These are phyloP conservation scores for Danaus plexippus DNA, from an alignment of 1,140 invertebrate species.

Conservation along the genomic window DNA sequence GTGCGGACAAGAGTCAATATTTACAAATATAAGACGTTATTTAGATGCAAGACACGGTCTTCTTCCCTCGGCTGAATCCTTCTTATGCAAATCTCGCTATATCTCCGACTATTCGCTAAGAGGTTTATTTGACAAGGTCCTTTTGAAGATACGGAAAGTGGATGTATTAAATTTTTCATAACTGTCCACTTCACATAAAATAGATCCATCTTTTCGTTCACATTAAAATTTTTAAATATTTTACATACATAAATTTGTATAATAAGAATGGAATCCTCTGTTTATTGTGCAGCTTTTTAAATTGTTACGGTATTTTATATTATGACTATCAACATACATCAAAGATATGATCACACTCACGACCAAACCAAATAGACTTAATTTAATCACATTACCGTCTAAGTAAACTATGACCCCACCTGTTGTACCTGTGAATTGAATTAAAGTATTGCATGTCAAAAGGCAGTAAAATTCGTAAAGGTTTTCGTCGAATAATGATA, in stretches of 20 bases:
- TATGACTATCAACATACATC: slow-evolving; percentile 37
- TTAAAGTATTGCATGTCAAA: slow-evolving; percentile 63
- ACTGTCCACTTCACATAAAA: slow-evolving; percentile 44
- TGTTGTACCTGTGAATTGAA: slow-evolving; percentile 57
- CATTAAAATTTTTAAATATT: no score
- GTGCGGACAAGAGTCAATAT: slow-evolving; percentile 63
- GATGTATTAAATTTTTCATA: slow-evolving; percentile 65
- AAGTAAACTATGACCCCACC: slow-evolving; percentile 47
- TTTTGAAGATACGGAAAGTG: slow-evolving; percentile 45
- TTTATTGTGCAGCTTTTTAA: background rate
- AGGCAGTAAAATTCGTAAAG: slow-evolving; percentile 49
- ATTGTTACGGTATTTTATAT: slow-evolving; percentile 14
- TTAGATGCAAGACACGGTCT: slow-evolving; percentile 66
- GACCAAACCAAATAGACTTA: slow-evolving; percentile 38
- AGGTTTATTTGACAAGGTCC: slow-evolving; percentile 56
- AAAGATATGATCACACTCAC: slow-evolving; percentile 59
- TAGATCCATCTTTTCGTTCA: slow-evolving; percentile 10
- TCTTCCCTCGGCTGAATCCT: slow-evolving; percentile 37
- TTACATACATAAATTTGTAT: no score
- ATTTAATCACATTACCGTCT: slow-evolving; percentile 41
- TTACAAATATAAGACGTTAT: slow-evolving; percentile 68
- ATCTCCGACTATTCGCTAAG: slow-evolving; percentile 54
- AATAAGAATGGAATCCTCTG: no score
- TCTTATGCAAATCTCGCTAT: slow-evolving; percentile 63
- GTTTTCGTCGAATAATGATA: slow-evolving; percentile 51